A percentile compares a stretch with the other conserved stretches of the same genome.
These are phyloP conservation scores for Sebastes paucispinis DNA, from an alignment of 2,797 vertebrate species.

Conservation along the genomic window DNA sequence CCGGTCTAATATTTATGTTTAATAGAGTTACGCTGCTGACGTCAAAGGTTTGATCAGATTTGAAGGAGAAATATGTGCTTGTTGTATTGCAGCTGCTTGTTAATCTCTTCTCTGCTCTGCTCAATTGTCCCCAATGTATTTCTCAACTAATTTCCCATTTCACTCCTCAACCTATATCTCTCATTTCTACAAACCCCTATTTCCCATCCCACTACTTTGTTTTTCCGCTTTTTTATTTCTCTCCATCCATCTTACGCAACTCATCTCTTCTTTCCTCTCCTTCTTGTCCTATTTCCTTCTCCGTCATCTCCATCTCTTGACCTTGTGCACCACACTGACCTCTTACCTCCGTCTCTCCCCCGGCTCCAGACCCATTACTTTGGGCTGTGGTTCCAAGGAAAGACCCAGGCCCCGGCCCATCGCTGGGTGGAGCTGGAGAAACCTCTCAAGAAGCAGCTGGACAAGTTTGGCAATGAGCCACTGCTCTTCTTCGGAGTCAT, in stretches of 20 bases:
- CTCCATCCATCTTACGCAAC: not conserved
- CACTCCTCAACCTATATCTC: not conserved
- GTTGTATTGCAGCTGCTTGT: conserved; percentile 5
- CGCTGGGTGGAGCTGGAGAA: conserved; percentile 99
- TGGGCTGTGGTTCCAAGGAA: conserved; percentile 95
- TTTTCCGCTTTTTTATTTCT: not conserved
- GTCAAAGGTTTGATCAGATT: conserved; percentile 45
- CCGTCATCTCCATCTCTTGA: not conserved
- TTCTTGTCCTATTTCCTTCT: not conserved
- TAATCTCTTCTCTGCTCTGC: conserved; percentile 20
- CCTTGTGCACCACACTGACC: not conserved
- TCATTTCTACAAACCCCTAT: not conserved
- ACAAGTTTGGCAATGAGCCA: conserved; percentile 95
- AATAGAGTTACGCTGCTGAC: conserved; percentile 23
- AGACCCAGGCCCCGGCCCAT: conserved; percentile 86
- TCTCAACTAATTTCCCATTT: conserved; percentile 5
- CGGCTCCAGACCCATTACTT: conserved; percentile 90
- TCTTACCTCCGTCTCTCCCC: not conserved
- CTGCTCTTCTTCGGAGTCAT: conserved; percentile 97
- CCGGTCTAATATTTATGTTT: conserved; percentile 1
- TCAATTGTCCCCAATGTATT: not conserved
- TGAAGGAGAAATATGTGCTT: conserved; percentile 28
- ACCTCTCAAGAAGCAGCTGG: conserved; percentile 97
- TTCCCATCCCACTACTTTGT: not conserved
- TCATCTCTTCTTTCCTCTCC: not conserved